Evolutionary conservation across 2,797 vertebrate species (phyloP).

Genomic region (Melanotaenia boesemani): DNA sequence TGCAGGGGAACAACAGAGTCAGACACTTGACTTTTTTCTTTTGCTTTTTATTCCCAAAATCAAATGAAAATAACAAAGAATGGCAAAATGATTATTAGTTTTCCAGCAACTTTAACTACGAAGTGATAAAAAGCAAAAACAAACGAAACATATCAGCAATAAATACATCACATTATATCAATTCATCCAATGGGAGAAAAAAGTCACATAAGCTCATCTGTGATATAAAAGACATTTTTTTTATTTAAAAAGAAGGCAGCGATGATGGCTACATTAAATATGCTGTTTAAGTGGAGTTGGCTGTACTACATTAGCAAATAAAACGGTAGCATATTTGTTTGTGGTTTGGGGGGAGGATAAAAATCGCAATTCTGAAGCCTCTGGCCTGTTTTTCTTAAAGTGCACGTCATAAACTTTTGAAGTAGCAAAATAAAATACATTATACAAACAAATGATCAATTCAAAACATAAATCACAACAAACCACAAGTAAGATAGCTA

Average conservation of each 20-base stretch:
- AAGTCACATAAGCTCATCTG: slow-evolving; percentile 80
- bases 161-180: slow-evolving; percentile 89
- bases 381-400: slow-evolving; percentile 86
- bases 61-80: slow-evolving; percentile 82
- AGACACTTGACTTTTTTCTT: slow-evolving; percentile 30
- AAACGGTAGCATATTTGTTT: slow-evolving; percentile 58
- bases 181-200: slow-evolving; percentile 79
- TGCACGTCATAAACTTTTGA: slow-evolving; percentile 88
- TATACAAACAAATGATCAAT: slow-evolving; percentile 51
- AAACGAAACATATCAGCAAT: slow-evolving; percentile 88
- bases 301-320: slow-evolving; percentile 84
- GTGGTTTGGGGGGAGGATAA: slow-evolving; percentile 60
- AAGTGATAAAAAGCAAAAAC: slow-evolving; percentile 85
- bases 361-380: slow-evolving; percentile 74
- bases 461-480: slow-evolving; percentile 66
- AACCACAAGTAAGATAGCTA: slow-evolving; percentile 48
- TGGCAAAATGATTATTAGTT: slow-evolving; percentile 88
- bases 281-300: slow-evolving; percentile 87
- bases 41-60: slow-evolving; percentile 82
- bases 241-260: slow-evolving; percentile 77
- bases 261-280: slow-evolving; percentile 90
- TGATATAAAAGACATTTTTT: slow-evolving; percentile 71
- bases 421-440: slow-evolving; percentile 80
- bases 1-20: slow-evolving; percentile 14
- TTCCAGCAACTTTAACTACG: slow-evolving; percentile 78